phyloP scores from a whole-genome alignment of 64 coral and sea anemone genomes.

The Montipora cactus region DNA sequence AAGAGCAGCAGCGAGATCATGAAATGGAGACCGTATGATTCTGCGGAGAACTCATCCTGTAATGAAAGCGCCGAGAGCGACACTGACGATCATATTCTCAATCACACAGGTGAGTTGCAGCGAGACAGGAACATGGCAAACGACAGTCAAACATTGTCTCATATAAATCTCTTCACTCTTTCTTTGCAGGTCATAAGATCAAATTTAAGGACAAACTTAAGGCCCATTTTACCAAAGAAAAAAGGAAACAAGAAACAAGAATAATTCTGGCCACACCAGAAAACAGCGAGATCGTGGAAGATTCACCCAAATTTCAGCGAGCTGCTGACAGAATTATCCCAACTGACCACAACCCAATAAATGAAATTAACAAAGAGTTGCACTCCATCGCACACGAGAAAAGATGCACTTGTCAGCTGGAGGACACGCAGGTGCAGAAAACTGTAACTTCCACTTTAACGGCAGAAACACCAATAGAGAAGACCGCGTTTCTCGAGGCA shows the following conservation, averaged over 20 bases:
- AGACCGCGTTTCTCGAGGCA: background rate
- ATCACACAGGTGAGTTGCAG: background rate
- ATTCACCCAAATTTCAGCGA: constrained; percentile 22
- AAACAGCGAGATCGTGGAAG: constrained; percentile 37
- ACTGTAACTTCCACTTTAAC: background rate
- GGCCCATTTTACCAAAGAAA: constrained; percentile 13
- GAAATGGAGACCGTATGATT: background rate
- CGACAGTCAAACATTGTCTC: background rate
- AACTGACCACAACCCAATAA: background rate
- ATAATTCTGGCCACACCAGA: constrained; percentile 37
- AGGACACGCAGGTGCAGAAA: background rate
- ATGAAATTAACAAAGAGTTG: background rate
- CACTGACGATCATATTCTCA: background rate
- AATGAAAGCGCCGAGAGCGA: background rate
- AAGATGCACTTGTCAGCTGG: constrained; percentile 4
- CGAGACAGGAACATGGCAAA: too few species aligned
- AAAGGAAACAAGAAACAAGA: constrained; percentile 6
- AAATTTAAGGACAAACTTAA: constrained; percentile 10
- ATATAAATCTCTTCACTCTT: background rate
- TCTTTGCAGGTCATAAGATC: background rate
- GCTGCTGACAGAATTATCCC: background rate
- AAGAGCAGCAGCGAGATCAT: background rate
- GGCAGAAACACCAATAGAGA: background rate
- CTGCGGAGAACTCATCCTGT: constrained; percentile 1
- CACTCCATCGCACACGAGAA: background rate